Conservation (phyloP, 2,113 vertebrate genomes). For the Hucho hucho region DNA sequence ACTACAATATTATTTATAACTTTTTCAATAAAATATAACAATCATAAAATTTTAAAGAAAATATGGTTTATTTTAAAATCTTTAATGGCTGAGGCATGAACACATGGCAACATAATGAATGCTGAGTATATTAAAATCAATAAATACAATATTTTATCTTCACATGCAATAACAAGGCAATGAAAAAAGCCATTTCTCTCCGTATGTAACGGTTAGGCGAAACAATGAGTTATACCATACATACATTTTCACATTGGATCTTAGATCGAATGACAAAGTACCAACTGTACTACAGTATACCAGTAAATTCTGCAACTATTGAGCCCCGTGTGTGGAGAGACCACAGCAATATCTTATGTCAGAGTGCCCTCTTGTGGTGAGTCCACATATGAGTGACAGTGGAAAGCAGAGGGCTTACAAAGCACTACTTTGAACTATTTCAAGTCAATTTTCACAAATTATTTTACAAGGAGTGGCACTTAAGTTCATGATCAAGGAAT, state of each 20-base stretch:
- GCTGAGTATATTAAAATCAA: constrained; percentile 70
- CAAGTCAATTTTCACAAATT: background rate
- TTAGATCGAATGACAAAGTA: constrained; percentile 5
- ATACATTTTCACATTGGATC: background rate
- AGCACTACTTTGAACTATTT: background rate
- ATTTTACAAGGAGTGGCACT: constrained; percentile 27
- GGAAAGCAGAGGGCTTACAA: background rate
- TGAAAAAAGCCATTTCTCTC: constrained; percentile 29
- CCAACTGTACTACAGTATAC: background rate
- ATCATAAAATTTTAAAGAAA: constrained; percentile 63
- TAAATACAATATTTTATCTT: constrained; percentile 73
- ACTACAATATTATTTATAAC: background rate
- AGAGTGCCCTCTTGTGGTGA: constrained; percentile 24
- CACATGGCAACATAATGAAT: constrained; percentile 69
- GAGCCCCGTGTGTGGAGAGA: background rate
- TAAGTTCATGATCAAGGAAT: constrained; percentile 20
- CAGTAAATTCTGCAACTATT: background rate
- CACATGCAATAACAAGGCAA: constrained; percentile 57
- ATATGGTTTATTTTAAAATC: constrained; percentile 70
- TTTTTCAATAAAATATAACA: constrained; percentile 16
- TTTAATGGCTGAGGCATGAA: constrained; percentile 74
- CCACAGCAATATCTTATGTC: background rate
- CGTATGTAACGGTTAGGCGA: constrained; percentile 42
- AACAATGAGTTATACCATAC: constrained; percentile 18
- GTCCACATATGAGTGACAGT: background rate